Base-by-base conservation (phyloP, 2,888 invertebrate species). In the Eulithis testata region DNA sequence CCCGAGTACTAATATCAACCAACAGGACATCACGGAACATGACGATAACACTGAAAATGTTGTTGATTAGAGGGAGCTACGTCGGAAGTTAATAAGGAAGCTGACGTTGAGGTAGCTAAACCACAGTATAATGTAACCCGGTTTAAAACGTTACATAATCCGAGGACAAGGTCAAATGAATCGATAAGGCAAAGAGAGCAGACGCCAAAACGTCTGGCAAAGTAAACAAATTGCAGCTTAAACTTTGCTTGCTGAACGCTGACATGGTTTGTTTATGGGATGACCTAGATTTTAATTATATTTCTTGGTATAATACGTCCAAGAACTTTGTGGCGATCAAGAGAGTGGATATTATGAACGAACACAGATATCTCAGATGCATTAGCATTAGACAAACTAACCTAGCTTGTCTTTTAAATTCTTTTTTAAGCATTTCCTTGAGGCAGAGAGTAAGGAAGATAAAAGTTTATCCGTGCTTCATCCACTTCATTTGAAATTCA, bases 121-220 rank as follows among this genome's bases (percentile, higher is more conserved):
- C 60, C 75, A 77, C 73, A 76, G 76, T 78, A 77, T 73, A 27
- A 53, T 21, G 31, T 53, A 27, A 53, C 12, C 21, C 43, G 57
- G 59, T 60, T 61, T 67, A 73, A 76, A 76, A 68, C 73, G 78
- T 87, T 87, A 87, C 80, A 79, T 83, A 87, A 88, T 74, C 62
- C 62, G 58, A 64, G 66, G 69, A 73, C 86, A 90, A 90, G 89
- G 90, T 86, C 85, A 82, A 70, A 69, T 63, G 78, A 86, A 90
- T 90, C 90, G 79, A 91, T 91, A 88, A 75, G 55, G 53, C 61
- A 65, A 60, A 52, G 55, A 55, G 57, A 66, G 63, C 50, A 77
- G 88, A 75, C 88, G 90, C 86, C 89, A 76, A 77, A 74, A 74
- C 72, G 89, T 88, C 90, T 88, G 70, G 71, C 64, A 60, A 71